Conservation (phyloP, 2,113 vertebrate genomes). For the Crypturellus undulatus region DNA sequence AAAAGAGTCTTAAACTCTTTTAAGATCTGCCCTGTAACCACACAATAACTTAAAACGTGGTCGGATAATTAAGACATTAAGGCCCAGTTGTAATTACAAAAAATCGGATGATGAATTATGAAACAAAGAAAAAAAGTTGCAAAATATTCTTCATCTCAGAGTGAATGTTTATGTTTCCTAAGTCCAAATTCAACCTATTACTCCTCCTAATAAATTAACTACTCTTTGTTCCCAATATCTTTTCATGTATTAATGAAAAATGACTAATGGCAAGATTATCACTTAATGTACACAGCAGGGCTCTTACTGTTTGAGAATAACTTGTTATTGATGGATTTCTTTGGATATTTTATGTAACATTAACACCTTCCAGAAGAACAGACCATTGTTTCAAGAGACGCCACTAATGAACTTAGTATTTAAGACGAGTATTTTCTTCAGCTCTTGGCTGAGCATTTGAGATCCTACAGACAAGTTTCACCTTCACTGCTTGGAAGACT, state of each 20-base stretch:
- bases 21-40: neutral
- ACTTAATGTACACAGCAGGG: accelerated
- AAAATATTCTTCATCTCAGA: neutral
- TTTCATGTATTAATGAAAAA: neutral
- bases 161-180: neutral
- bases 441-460: neutral
- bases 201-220: neutral
- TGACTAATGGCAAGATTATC: neutral
- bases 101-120: neutral
- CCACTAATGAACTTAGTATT: neutral
- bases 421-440: neutral
- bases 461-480: neutral
- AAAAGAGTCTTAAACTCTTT: neutral
- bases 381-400: neutral
- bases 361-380: neutral
- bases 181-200: neutral
- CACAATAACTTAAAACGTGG: neutral
- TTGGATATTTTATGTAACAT: accelerated
- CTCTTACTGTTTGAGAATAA: neutral
- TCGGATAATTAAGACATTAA: neutral
- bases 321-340: neutral
- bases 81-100: neutral
- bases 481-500: neutral
- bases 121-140: neutral
- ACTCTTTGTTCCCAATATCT: neutral